Evolutionary conservation across 2,797 vertebrate genomes (phyloP).

Genomic region (Crenichthys baileyi): DNA sequence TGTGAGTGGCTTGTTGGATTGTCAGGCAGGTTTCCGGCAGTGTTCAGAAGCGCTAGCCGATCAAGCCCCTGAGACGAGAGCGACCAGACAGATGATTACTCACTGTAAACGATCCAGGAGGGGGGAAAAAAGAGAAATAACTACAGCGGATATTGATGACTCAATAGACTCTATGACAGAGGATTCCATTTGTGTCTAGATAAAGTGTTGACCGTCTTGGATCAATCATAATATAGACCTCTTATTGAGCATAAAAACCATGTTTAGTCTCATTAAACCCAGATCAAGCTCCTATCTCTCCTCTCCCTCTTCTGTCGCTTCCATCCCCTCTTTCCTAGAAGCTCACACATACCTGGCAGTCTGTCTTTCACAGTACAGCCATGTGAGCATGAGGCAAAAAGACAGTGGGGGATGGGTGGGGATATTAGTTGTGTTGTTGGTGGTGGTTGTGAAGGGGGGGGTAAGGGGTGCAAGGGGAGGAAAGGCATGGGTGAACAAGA

Average conservation of each 20-base stretch:
- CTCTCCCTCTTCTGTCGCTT: not conserved
- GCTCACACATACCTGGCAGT: slow-evolving; percentile 85
- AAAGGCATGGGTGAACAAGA: slow-evolving; percentile 56
- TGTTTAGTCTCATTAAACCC: slow-evolving; percentile 97
- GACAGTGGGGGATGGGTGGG: slow-evolving; percentile 47
- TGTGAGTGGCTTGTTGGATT: slow-evolving; percentile 92
- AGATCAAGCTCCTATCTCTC: slow-evolving; percentile 78
- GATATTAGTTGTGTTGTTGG: slow-evolving; percentile 43
- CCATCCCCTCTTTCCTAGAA: slow-evolving; percentile 29
- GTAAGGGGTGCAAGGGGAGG: slow-evolving; percentile 17
- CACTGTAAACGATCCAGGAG: slow-evolving; percentile 95
- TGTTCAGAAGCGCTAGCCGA: slow-evolving; percentile 92
- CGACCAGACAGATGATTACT: slow-evolving; percentile 97
- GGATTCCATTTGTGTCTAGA: slow-evolving; percentile 94
- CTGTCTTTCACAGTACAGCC: slow-evolving; percentile 69
- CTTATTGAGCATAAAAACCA: slow-evolving; percentile 97
- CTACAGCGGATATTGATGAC: slow-evolving; percentile 93
- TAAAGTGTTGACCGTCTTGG: slow-evolving; percentile 91
- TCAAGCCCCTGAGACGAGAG: slow-evolving; percentile 92
- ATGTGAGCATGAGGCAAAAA: slow-evolving; percentile 37
- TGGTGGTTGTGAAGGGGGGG: slow-evolving; percentile 20
- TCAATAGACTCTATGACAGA: slow-evolving; percentile 97
- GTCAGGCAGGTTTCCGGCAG: slow-evolving; percentile 89
- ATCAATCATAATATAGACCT: slow-evolving; percentile 96
- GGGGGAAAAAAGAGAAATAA: slow-evolving; percentile 63